Base-by-base conservation (phyloP, 2,113 vertebrate species). In the Nestor notabilis region DNA sequence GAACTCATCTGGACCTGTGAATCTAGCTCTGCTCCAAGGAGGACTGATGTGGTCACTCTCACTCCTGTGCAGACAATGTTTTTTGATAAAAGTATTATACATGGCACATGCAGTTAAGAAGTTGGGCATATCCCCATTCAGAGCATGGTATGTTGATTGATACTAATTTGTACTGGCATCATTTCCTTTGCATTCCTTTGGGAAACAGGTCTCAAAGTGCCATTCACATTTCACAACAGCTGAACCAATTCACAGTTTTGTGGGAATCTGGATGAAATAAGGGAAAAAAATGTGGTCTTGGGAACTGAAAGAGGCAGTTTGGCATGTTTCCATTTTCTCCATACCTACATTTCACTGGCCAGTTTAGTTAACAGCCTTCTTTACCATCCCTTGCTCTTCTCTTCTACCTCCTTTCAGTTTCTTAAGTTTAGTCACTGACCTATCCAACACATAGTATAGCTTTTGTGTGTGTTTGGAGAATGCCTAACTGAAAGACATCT, bases 391-490 rank as follows among this genome's bases (percentile, higher is more conserved):
- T 70, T 29, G 3, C 17, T 85, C 13, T 25, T 76, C 28, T 60
- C 13, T 15, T 31, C 23, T 7, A 11, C 13, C 28, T 47, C 33
- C 15, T 50, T 83, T 46, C 55, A 24, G 11, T 72, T 80, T 76
- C 33, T 85, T 3, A 4, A 10, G 2, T 53, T 81, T 64, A 16
- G 17, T 41, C 29, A 27, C 33, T 58, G 28, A 41, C 19, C 5
- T 65, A 8, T 50, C 50, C 53, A 80, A 76, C 33, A 47, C 14
- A 15, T 0, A 0, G 13, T 33, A 35, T 11, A 37, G 1, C 44
- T 84, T 25, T 29, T 33, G 4, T 33, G 23, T 21, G 5, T 71
- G 9, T 35, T 89, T 81, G 41, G 19, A 80, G n/a, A 88, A 80
- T 31, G 12, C 9, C 7, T 39, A 64, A 20, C 15, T 75, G 21